These are phyloP conservation scores for Hoplodrina ambigua DNA, from an alignment of 2,888 invertebrate genomes.

Conservation along the genomic window DNA sequence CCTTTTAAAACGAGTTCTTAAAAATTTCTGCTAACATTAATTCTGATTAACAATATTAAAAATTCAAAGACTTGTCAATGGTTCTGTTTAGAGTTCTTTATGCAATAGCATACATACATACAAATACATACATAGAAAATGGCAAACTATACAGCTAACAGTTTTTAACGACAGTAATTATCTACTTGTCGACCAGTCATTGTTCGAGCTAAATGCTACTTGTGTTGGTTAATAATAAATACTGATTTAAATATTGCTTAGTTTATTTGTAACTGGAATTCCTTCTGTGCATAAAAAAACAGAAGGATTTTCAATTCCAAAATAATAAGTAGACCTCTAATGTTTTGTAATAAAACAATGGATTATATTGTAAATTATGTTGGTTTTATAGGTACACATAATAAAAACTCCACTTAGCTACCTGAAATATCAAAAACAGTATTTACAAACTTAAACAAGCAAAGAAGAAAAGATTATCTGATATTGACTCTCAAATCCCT, in stretches of 20 bases:
- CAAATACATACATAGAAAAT: constrained; percentile 17
- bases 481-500: constrained; percentile 61
- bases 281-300: too few species aligned
- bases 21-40: too few species aligned
- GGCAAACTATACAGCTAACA: neutral
- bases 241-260: neutral
- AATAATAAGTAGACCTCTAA: too few species aligned
- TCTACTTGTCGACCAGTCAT: constrained; percentile 13
- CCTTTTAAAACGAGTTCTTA: too few species aligned
- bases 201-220: constrained; percentile 16
- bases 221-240: constrained; percentile 1
- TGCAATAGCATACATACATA: neutral
- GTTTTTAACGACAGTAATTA: constrained; percentile 31
- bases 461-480: constrained; percentile 35
- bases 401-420: constrained; percentile 12
- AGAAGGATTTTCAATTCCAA: too few species aligned
- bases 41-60: too few species aligned
- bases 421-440: constrained; percentile 25
- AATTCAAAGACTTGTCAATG: neutral
- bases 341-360: too few species aligned
- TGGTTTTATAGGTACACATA: neutral
- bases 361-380: too few species aligned
- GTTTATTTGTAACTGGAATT: neutral
- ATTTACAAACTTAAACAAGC: constrained; percentile 34
- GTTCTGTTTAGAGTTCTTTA: neutral